These are phyloP conservation scores for Nothocercus julius DNA, from an alignment of 2,113 vertebrate species.

Conservation along the genomic window DNA sequence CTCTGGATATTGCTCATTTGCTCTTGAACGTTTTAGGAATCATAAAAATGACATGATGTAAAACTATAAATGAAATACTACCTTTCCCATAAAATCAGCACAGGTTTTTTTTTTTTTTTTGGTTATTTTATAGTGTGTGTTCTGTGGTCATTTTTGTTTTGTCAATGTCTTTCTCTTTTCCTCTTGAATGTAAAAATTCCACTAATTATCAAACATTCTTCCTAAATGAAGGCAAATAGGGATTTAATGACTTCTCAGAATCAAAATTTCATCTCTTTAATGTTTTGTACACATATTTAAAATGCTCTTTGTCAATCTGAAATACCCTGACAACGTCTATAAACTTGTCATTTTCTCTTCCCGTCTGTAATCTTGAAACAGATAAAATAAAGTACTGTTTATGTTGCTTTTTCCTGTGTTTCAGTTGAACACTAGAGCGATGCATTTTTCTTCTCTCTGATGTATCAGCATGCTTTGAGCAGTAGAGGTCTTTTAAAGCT, in stretches of 20 bases:
- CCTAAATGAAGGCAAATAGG: conserved; percentile 22
- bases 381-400: background rate
- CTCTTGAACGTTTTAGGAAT: background rate
- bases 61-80: conserved; percentile 18
- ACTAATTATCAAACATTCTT: conserved; percentile 37
- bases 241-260: conserved; percentile 34
- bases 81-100: background rate
- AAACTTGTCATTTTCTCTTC: conserved; percentile 12
- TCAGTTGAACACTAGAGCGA: background rate
- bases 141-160: conserved; percentile 32
- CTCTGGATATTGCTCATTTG: conserved; percentile 1
- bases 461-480: background rate
- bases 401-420: background rate
- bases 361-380: conserved; percentile 15
- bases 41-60: background rate
- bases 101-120: background rate
- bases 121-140: background rate
- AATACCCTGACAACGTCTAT: conserved; percentile 1
- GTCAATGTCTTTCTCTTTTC: conserved; percentile 21
- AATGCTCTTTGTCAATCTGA: background rate
- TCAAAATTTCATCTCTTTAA: background rate
- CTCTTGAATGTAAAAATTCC: conserved; percentile 16
- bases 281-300: conserved; percentile 8
- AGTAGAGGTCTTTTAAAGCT: background rate
- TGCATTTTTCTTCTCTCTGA: background rate